A percentile compares a stretch with the other conserved stretches of the same genome.
phyloP scores from a whole-genome alignment of 1,140 invertebrate species.

The Metaphire vulgaris region DNA sequence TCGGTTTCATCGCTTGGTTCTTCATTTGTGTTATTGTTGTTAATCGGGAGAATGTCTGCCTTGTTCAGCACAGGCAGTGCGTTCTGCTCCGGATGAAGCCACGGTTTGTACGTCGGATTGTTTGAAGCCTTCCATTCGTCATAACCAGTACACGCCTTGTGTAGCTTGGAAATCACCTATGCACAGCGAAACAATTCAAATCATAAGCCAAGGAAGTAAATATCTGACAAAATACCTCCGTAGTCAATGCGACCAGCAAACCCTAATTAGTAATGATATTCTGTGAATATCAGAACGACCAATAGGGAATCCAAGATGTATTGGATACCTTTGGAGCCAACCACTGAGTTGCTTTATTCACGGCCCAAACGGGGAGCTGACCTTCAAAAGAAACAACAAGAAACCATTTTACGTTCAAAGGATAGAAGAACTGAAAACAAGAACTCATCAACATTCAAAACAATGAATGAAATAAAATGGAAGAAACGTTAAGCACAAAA shows the following conservation, averaged over 20 bases:
- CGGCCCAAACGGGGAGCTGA: conserved; percentile 76
- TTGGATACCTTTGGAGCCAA: conserved; percentile 67
- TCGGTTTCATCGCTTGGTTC: conserved; percentile 21
- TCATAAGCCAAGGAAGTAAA: neutral
- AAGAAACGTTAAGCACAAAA: too few relatives aligned
- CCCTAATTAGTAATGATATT: neutral
- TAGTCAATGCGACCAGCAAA: neutral
- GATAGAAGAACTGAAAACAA: conserved; percentile 14
- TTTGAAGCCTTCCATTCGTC: conserved; percentile 70
- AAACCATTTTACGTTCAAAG: too few relatives aligned
- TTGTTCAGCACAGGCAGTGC: conserved; percentile 58
- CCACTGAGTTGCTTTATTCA: conserved; percentile 79
- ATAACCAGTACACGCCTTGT: conserved; percentile 72
- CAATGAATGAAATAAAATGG: neutral
- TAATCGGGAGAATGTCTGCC: conserved; percentile 30
- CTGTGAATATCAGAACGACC: neutral
- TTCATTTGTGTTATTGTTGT: neutral
- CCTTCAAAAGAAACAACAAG: conserved; percentile 40
- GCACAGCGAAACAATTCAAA: conserved; percentile 11
- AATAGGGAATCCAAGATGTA: neutral
- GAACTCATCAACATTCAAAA: conserved; percentile 10
- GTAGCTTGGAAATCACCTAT: conserved; percentile 66
- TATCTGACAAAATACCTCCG: neutral
- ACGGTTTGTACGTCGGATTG: conserved; percentile 71
- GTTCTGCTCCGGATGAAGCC: conserved; percentile 78